Evolutionary conservation across 2,797 vertebrate genomes (phyloP).

Genomic region (Aldrovandia affinis): DNA sequence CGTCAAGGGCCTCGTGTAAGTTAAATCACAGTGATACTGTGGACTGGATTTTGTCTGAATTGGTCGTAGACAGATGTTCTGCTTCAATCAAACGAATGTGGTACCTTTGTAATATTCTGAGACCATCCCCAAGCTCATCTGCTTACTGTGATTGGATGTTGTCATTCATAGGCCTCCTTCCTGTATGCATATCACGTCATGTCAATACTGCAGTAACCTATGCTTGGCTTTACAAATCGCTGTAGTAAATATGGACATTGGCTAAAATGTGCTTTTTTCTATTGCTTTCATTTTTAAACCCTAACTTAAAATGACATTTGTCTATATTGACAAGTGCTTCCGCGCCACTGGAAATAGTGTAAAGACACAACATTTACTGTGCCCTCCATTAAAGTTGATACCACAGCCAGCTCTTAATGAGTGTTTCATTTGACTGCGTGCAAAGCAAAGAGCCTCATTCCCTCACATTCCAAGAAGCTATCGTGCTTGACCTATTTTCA

Average conservation of each 20-base stretch:
- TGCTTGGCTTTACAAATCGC: conserved; percentile 23
- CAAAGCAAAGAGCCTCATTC: conserved; percentile 1
- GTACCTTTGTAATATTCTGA: conserved; percentile 3
- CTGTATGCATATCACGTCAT: conserved; percentile 20
- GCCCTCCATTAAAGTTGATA: background rate
- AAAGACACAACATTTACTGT: conserved; percentile 10
- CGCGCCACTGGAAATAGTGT: background rate
- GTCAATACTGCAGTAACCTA: conserved; percentile 6
- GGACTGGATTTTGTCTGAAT: background rate
- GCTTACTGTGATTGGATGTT: conserved; percentile 10
- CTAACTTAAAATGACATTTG: background rate
- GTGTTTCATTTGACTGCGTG: background rate
- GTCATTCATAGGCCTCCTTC: background rate
- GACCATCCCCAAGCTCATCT: conserved; percentile 12
- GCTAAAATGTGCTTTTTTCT: background rate
- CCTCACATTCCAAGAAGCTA: background rate
- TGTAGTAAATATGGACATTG: conserved; percentile 37
- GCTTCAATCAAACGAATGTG: background rate
- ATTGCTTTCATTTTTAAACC: conserved; percentile 20
- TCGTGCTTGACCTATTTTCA: background rate
- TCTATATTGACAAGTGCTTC: background rate
- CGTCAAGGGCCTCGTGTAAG: background rate
- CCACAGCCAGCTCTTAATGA: background rate
- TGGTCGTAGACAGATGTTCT: background rate
- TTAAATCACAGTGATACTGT: background rate